Evolutionary conservation across 2,113 vertebrate genomes (phyloP).

Genomic region (Butastur rufipennis): DNA sequence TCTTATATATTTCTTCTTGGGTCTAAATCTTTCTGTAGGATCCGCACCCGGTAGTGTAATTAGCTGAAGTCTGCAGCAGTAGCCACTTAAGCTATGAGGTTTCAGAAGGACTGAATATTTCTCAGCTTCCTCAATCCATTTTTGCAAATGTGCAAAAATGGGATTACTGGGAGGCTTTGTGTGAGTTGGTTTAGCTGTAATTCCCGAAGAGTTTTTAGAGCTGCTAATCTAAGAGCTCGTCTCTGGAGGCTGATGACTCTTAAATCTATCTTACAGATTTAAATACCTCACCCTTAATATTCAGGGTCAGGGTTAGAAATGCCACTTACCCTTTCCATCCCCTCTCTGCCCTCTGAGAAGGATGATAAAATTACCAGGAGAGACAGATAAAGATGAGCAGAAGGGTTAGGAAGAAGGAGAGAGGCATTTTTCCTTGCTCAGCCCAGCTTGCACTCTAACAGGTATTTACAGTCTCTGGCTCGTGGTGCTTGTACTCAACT

Average conservation of each 20-base stretch:
- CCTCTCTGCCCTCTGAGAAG: background rate
- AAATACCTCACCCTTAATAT: conserved; percentile 9
- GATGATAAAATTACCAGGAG: conserved; percentile 37
- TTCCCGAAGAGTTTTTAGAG: background rate
- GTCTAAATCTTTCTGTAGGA: background rate
- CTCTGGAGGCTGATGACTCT: background rate
- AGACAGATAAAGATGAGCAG: conserved; percentile 36
- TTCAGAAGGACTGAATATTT: background rate
- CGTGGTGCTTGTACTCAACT: conserved; percentile 58
- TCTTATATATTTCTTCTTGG: background rate
- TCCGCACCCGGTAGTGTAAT: background rate
- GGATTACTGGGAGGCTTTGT: conserved; percentile 49
- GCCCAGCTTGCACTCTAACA: conserved; percentile 54
- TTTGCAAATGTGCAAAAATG: conserved; percentile 47
- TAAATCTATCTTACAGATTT: conserved; percentile 23
- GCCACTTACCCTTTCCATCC: conserved; percentile 26
- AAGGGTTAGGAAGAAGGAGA: conserved; percentile 5
- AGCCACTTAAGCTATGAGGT: background rate
- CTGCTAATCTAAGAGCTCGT: conserved; percentile 22
- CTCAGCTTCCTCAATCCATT: background rate
- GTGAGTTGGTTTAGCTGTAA: background rate
- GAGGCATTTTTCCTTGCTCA: conserved; percentile 42
- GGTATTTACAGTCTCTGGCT: conserved; percentile 64
- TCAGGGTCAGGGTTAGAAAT: background rate
- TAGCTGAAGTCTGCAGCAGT: background rate